Base-by-base conservation (phyloP, 2,888 invertebrate genomes). In the Drosophila mimetica region DNA sequence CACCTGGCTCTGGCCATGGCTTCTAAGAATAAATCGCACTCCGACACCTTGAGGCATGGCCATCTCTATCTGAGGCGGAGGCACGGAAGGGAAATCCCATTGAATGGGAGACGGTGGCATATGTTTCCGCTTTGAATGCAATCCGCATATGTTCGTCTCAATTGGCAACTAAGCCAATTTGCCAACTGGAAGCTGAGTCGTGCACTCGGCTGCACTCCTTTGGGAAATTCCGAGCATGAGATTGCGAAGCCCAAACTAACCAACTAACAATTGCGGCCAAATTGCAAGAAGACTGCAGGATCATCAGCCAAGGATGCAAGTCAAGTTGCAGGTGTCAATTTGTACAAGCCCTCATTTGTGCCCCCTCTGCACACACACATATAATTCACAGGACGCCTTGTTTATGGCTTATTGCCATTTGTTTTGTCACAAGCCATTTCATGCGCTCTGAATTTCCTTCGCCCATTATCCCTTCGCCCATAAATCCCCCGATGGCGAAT, bases 381-480 rank as follows among this genome's bases (percentile, higher is more conserved):
- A 61, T 61, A 61, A 61, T 22, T 61, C 37, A 61, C 63, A 22
- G 30, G n/a, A 16, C 46, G 63, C 16, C 37, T 82, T 76, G 79
- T 76, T 83, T 64, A 73, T 72, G 72, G 61, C 76, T 83, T 83
- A 88, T 75, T 78, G 71, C 69, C 86, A 76, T 83, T 86, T 77
- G 86, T 70, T 86, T 65, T 77, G 84, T 77, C 81, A 85, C 82
- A 85, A 85, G 71, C 71, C 79, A 76, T 81, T 85, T 85, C 70
- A 76, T 76, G 79, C 63, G 64, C 47, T 69, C n/a, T n/a, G n/a
- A n/a, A n/a, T n/a, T n/a, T n/a, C 81, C 39, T 51, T 60, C 42
- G 11, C 44, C 67, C 72, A 77, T 60, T n/a, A n/a, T n/a, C n/a
- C 81, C 39, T 51, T 60, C 42, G 11, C 44, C 67, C 72, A 77